Conservation (phyloP, 2,888 invertebrate species). For the Theretra japonica region DNA sequence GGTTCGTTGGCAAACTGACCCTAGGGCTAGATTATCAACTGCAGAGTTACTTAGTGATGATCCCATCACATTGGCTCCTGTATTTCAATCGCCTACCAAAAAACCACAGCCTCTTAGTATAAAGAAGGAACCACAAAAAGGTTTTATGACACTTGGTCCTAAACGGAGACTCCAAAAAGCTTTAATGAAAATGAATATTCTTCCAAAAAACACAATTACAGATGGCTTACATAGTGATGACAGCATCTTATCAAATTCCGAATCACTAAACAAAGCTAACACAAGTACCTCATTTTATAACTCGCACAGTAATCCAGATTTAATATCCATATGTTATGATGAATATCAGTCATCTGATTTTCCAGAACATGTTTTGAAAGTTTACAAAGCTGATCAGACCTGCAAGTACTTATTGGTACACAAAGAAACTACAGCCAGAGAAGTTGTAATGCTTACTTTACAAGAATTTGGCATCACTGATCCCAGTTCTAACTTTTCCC, state of each 20-base stretch:
- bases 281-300: constrained; percentile 87
- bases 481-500: constrained; percentile 96
- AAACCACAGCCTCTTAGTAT: constrained; percentile 84
- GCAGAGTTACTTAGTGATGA: constrained; percentile 87
- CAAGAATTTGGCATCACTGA: constrained; percentile 98
- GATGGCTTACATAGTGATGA: constrained; percentile 88
- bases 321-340: constrained; percentile 93
- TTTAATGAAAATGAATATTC: constrained; percentile 94
- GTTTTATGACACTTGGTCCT: constrained; percentile 95
- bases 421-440: constrained; percentile 95
- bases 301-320: constrained; percentile 95
- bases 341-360: constrained; percentile 92
- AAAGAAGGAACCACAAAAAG: constrained; percentile 88
- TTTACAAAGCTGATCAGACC: constrained; percentile 97
- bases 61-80: constrained; percentile 74
- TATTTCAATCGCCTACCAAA: constrained; percentile 83
- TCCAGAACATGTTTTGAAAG: constrained; percentile 98
- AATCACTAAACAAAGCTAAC: constrained; percentile 80
- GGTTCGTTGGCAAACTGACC: constrained; percentile 87
- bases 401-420: constrained; percentile 98
- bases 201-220: constrained; percentile 92
- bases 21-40: constrained; percentile 91
- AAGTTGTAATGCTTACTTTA: constrained; percentile 98
- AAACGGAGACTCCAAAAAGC: constrained; percentile 93
- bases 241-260: constrained; percentile 85